phyloP scores from a whole-genome alignment of 2,797 vertebrate species.

The Leuciscus waleckii region DNA sequence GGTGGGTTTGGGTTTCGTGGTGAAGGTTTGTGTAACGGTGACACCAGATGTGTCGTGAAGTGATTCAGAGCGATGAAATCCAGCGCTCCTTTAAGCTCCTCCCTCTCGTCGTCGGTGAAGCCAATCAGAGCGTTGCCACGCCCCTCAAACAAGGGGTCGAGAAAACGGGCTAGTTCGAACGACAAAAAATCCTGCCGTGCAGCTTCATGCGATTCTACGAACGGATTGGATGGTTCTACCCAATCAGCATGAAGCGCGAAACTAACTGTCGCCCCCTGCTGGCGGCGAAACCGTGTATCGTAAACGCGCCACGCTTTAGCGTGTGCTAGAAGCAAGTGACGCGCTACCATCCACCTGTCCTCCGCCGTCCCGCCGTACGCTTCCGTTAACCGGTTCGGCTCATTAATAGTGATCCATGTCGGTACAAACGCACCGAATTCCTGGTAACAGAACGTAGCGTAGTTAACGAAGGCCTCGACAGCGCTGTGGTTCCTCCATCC shows the following conservation, averaged over 20 bases:
- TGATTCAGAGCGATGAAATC: slow-evolving; percentile 93
- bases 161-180: slow-evolving; percentile 91
- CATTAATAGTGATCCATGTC: slow-evolving; percentile 95
- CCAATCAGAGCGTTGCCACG: slow-evolving; percentile 67
- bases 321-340: slow-evolving; percentile 89
- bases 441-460: slow-evolving; percentile 87
- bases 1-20: neutral
- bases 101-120: slow-evolving; percentile 81
- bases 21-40: slow-evolving; percentile 64
- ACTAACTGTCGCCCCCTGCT: slow-evolving; percentile 82
- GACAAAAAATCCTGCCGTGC: slow-evolving; percentile 87
- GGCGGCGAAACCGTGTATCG: slow-evolving; percentile 70
- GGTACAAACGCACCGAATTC: slow-evolving; percentile 86
- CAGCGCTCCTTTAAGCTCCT: slow-evolving; percentile 82
- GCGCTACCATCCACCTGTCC: slow-evolving; percentile 82
- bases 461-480: slow-evolving; percentile 83
- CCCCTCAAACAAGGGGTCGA: slow-evolving; percentile 85
- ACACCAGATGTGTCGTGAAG: slow-evolving; percentile 91
- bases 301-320: slow-evolving; percentile 88
- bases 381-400: slow-evolving; percentile 89
- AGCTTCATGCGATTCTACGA: slow-evolving; percentile 76
- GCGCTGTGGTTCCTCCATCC: slow-evolving; percentile 88
- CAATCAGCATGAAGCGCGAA: slow-evolving; percentile 93
- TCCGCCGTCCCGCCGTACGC: slow-evolving; percentile 75
- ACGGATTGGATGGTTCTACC: slow-evolving; percentile 92